phyloP scores from a whole-genome alignment of 2,113 vertebrate species.

The Phoxinus phoxinus region DNA sequence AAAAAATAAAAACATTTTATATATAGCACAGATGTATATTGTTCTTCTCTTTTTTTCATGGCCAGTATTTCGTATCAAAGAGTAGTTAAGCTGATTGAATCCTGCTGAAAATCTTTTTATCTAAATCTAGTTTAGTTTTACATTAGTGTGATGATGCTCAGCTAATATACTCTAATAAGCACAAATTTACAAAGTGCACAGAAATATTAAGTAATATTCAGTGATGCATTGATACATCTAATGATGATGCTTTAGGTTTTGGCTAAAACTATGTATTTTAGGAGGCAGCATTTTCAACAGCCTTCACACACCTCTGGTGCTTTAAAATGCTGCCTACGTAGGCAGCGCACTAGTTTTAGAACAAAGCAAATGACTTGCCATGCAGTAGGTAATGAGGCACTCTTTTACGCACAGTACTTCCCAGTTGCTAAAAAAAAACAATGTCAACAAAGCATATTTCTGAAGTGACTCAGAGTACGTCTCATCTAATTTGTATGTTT shows the following conservation, averaged over 20 bases:
- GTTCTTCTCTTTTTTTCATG: neutral
- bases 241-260: neutral
- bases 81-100: neutral
- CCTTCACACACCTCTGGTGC: neutral
- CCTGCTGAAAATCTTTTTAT: neutral
- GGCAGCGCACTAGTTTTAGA: neutral
- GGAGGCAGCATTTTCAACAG: neutral
- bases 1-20: too few species aligned
- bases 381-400: constrained; percentile 28
- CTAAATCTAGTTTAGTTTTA: too few species aligned
- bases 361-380: constrained; percentile 16
- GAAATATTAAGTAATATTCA: neutral
- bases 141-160: neutral
- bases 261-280: neutral
- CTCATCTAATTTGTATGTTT: constrained; percentile 31
- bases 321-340: neutral
- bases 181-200: neutral
- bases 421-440: constrained; percentile 36
- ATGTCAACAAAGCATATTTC: constrained; percentile 31
- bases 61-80: too few species aligned
- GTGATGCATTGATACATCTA: neutral
- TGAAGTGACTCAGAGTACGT: constrained; percentile 3
- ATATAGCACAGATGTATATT: too few species aligned
- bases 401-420: constrained; percentile 11
- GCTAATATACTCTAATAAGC: neutral